Base-by-base conservation (phyloP, 1,140 invertebrate species). In the Zaprionus gabonicus region DNA sequence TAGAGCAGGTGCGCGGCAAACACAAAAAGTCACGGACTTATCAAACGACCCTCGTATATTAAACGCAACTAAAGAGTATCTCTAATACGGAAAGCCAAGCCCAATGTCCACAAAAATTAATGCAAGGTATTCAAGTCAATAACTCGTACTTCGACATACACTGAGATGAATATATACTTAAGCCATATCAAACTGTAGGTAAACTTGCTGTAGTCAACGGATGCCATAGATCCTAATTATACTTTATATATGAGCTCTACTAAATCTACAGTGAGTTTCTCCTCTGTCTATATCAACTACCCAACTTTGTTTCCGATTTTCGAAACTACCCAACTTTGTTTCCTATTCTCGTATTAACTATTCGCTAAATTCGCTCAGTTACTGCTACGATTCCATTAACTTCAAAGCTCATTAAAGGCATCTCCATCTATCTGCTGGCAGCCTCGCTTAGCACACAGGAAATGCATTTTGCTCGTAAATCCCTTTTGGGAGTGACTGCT, bases 351-450 rank as follows among this genome's bases (percentile, higher is more conserved):
- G n/a, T 7, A 17, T 46, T 46, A 46, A 46, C n/a, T 46, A n/a
- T 46, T 46, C 9, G n/a, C n/a, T n/a, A 17, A 46, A 46, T 17
- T 17, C 41, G 9, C 41, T 17, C n/a, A 10, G 41, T 13, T n/a
- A 15, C 13, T 41, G 38, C 38, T 7, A n/a, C 38, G 38, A 41
- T 41, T 41, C 12, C 15, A 46, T 46, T 46, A 17, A 46, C n/a
- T 46, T n/a, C 41, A 17, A 46, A 46, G 41, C 41, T 46, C 41
- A 46, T 46, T 46, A 46, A 46, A 17, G n/a, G 41, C 41, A 46
- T 6, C 41, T 46, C n/a, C n/a, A n/a, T n/a, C 5, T 17, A n/a
- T 17, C 9, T 34, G 31, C 9, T 34, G 31, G 41, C 5, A 46
- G 1, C n/a, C 15, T 23, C 41, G 6, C n/a, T 17, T 1, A 4